Evolutionary conservation across 2,797 vertebrate genomes (phyloP), one percentile per base, ranked within the genome.

Genomic region (Eulemur mongoz): DNA sequence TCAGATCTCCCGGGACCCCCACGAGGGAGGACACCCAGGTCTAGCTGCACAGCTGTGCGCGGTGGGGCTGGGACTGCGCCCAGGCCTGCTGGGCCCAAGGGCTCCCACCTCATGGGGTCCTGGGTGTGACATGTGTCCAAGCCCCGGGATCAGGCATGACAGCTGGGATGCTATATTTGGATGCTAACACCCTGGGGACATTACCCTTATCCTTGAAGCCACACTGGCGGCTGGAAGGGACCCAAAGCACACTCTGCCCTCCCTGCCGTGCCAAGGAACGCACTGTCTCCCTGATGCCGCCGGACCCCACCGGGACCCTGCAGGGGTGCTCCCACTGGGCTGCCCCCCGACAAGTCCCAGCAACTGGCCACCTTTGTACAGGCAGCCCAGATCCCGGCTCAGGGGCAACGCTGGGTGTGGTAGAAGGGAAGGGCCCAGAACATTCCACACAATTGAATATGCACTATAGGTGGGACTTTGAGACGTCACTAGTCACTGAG

Each of bases 91-190:
- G 38, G 59, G 22, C 32, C 75, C 20, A 30, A 15, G 61, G 7
- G 10, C 79, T 38, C 59, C 82, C 54, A 4, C n/a, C 32, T 72
- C 0, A 2, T 35, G 1, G 9, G 54, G 30, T 75, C 45, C 23
- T 0, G 25, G 40, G 15, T 43, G 63, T 70, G 70, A 27, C 54
- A 1, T 0, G 3, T 43, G 90, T 81, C 75, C 4, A 30, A 83
- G 83, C 5, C 27, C 75, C 15, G 1, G 80, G 70, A 83, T 96
- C 45, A 93, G 75, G 63, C n/a, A 6, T 9, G 94, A 84, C 84
- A 90, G 84, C 84, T 23, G 7, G 67, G 54, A 50, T 0, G 5
- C 91, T 96, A 50, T 88, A 67, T 93, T 76, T 93, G 81, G 93
- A 90, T 6, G 12, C 59, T 30, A 18, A 65, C 11, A 30, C 61